A percentile compares a stretch with the other conserved stretches of the same genome.
These are phyloP conservation scores for Coregonus sp. DNA, from an alignment of 2,797 vertebrate genomes.

Conservation along the genomic window DNA sequence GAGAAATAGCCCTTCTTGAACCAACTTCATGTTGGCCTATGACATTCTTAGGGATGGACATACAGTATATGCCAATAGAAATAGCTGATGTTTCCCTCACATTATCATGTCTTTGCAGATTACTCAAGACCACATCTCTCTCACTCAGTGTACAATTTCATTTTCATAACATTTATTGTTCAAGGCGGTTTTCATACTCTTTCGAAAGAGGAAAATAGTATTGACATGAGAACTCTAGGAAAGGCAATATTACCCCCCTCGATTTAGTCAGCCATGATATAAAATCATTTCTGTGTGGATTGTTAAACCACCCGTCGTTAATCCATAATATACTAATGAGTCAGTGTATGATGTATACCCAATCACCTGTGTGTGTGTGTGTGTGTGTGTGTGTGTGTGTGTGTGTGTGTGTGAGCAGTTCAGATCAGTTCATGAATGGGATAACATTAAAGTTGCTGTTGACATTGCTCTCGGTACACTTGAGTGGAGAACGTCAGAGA, in stretches of 20 bases:
- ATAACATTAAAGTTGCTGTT: background rate
- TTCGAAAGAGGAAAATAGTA: background rate
- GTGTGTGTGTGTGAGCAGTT: background rate
- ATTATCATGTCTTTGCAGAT: background rate
- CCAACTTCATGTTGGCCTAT: background rate
- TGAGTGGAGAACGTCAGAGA: slow-evolving; percentile 2
- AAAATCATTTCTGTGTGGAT: background rate
- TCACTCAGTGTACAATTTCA: background rate
- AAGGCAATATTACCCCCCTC: background rate
- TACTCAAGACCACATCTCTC: background rate
- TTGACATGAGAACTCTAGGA: background rate
- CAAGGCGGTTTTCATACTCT: background rate
- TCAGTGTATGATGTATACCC: background rate
- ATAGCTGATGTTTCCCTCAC: background rate
- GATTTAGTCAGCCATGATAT: background rate
- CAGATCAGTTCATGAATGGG: background rate
- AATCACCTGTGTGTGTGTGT: background rate
- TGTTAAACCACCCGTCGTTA: background rate
- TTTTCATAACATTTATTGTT: background rate
- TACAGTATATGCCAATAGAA: background rate
- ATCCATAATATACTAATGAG: background rate
- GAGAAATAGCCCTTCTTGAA: background rate
- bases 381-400: slow-evolving; percentile 8
- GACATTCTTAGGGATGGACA: background rate
- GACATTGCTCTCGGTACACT: background rate